phyloP scores from a whole-genome alignment of 1,140 invertebrate genomes.

The Cardiocondyla obscurior region DNA sequence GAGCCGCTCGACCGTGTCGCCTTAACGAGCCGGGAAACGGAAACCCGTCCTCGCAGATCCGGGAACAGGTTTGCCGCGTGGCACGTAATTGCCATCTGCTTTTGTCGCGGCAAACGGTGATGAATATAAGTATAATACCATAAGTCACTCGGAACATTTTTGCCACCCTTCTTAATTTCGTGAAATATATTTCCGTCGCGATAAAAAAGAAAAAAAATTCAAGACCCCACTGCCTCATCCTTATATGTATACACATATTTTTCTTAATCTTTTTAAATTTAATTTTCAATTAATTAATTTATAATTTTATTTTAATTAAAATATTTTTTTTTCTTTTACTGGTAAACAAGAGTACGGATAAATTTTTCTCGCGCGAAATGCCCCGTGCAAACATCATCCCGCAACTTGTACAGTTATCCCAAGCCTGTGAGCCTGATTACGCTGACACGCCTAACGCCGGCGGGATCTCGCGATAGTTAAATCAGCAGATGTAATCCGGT shows the following conservation, averaged over 20 bases:
- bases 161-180: background rate
- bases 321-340: no score
- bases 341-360: no score
- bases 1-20: constrained; percentile 52
- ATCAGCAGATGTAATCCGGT: constrained; percentile 32
- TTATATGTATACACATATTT: no score
- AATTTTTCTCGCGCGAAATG: no score
- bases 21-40: constrained; percentile 75
- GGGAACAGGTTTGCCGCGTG: constrained; percentile 70
- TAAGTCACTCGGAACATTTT: constrained; percentile 23
- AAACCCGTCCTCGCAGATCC: constrained; percentile 74
- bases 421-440: constrained; percentile 14
- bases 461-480: constrained; percentile 2
- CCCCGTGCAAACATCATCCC: no score
- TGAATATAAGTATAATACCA: constrained; percentile 50
- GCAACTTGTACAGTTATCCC: constrained; percentile 24
- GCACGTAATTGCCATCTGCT: constrained; percentile 55
- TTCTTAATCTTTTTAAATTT: no score
- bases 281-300: no score
- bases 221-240: background rate
- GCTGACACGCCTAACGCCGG: background rate
- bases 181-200: no score
- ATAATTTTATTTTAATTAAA: no score
- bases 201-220: background rate
- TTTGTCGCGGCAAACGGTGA: constrained; percentile 46